These are phyloP conservation scores for Pristionchus fissidentatus DNA, from an alignment of 2,888 invertebrate genomes.

Conservation along the genomic window DNA sequence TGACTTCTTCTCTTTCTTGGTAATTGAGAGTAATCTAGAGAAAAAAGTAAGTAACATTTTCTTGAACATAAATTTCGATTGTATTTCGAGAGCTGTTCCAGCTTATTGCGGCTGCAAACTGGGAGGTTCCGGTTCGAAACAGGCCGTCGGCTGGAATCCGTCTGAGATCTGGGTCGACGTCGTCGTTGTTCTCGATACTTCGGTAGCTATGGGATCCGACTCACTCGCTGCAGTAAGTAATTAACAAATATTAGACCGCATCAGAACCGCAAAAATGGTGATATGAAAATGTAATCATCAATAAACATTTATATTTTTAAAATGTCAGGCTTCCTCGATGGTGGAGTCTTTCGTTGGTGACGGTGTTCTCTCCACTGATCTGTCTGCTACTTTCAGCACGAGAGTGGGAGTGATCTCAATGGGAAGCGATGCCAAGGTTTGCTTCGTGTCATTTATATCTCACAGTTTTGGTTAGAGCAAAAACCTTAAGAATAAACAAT, in stretches of 20 bases:
- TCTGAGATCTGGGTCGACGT: conserved; percentile 10
- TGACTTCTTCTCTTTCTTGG: too few relatives aligned
- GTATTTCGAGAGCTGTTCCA: not conserved
- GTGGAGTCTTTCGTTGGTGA: not conserved
- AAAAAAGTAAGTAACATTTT: too few relatives aligned
- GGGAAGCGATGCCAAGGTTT: not conserved
- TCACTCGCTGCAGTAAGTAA: not conserved
- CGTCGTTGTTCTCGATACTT: not conserved
- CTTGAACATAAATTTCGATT: too few relatives aligned
- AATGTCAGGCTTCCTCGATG: not conserved
- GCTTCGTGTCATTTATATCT: not conserved
- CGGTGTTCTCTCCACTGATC: not conserved
- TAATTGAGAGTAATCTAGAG: too few relatives aligned
- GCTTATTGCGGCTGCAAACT: not conserved
- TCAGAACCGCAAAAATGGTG: too few relatives aligned
- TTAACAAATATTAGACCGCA: too few relatives aligned
- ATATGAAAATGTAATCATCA: too few relatives aligned
- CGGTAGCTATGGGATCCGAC: not conserved
- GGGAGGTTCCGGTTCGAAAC: too few relatives aligned
- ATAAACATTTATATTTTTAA: too few relatives aligned
- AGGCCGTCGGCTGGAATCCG: not conserved
- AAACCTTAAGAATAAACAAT: too few relatives aligned
- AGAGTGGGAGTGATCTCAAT: conserved; percentile 15
- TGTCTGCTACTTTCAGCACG: not conserved
- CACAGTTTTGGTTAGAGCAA: too few relatives aligned